Conservation (phyloP, 2,113 vertebrate species). For the Esox niger region DNA sequence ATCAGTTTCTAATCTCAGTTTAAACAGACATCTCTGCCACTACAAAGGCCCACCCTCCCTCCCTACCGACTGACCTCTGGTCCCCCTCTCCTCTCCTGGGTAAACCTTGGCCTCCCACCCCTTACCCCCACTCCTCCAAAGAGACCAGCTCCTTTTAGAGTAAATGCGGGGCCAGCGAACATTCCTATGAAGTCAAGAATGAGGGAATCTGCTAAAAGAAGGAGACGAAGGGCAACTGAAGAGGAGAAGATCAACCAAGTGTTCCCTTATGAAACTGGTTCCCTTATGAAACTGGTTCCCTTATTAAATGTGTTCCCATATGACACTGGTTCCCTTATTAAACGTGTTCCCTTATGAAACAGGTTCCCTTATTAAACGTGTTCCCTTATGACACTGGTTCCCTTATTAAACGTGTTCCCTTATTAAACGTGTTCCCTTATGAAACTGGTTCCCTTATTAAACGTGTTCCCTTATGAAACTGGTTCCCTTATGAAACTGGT, state of each 20-base stretch:
- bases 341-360: too few relatives aligned
- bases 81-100: constrained; percentile 23
- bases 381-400: too few relatives aligned
- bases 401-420: too few relatives aligned
- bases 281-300: too few relatives aligned
- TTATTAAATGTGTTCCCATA: too few relatives aligned
- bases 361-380: too few relatives aligned
- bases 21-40: constrained; percentile 22
- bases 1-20: constrained; percentile 34
- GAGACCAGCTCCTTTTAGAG: neutral
- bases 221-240: neutral
- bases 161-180: neutral
- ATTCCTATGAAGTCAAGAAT: constrained; percentile 28
- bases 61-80: constrained; percentile 17
- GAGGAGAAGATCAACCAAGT: neutral
- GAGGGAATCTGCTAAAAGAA: constrained; percentile 5
- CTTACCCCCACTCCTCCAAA: neutral
- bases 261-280: too few relatives aligned
- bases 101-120: constrained; percentile 1
- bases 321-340: too few relatives aligned
- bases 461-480: too few relatives aligned
- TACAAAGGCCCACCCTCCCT: constrained; percentile 18
- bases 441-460: too few relatives aligned
- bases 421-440: too few relatives aligned
- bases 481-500: too few relatives aligned